phyloP scores from a whole-genome alignment of 2,113 vertebrate species.

The Perca schrenkii region DNA sequence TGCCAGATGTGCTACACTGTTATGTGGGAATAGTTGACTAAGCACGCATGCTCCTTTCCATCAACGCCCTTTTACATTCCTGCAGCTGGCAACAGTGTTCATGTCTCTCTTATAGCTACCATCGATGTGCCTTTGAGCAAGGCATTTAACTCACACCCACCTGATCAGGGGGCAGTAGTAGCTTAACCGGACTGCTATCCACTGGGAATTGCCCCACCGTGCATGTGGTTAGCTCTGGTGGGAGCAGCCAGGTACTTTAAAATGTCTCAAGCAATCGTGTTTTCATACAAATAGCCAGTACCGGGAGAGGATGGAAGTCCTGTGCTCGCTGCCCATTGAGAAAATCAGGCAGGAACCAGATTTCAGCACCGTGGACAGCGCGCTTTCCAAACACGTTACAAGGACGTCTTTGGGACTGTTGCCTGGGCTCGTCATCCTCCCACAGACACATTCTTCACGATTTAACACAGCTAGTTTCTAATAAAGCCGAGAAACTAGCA shows the following conservation, averaged over 20 bases:
- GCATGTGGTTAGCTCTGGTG: not conserved
- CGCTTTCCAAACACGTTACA: conserved; percentile 42
- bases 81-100: conserved; percentile 26
- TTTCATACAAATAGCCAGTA: not conserved
- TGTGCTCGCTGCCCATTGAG: conserved; percentile 45
- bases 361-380: conserved; percentile 83
- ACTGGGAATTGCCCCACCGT: not conserved
- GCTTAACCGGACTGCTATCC: not conserved
- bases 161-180: not conserved
- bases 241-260: not conserved
- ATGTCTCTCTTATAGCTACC: not conserved
- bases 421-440: conserved; percentile 8
- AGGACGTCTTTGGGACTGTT: conserved; percentile 45
- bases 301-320: not conserved
- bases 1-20: conserved; percentile 42
- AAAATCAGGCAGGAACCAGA: conserved; percentile 25
- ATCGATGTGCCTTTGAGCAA: conserved; percentile 54
- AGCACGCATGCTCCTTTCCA: conserved; percentile 57
- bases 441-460: conserved; percentile 8
- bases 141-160: conserved; percentile 36
- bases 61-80: conserved; percentile 55
- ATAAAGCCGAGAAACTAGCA: not conserved
- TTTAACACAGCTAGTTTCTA: conserved; percentile 20
- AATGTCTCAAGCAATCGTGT: not conserved
- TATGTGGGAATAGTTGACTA: conserved; percentile 31